Evolutionary conservation across 2,113 vertebrate genomes (phyloP).

Genomic region (Apteryx mantelli): DNA sequence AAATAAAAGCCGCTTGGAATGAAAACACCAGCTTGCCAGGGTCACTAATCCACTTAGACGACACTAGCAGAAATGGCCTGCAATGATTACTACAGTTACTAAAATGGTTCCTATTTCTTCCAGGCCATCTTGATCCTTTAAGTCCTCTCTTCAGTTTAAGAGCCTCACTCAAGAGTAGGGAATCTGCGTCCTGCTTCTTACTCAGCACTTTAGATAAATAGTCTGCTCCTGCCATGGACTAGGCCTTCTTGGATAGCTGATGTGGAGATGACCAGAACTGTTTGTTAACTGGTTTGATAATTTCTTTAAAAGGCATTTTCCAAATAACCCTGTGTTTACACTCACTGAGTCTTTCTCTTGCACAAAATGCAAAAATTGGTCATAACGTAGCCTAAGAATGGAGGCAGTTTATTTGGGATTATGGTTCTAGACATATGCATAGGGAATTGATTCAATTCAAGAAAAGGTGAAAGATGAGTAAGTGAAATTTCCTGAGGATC

Average conservation of each 20-base stretch:
- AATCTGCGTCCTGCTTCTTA: neutral
- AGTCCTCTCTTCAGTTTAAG: neutral
- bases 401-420: neutral
- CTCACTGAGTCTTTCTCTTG: neutral
- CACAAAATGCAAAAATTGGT: neutral
- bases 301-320: neutral
- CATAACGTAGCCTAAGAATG: neutral
- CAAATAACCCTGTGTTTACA: fast-evolving
- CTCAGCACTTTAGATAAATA: neutral
- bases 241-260: neutral
- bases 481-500: neutral
- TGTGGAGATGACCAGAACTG: neutral
- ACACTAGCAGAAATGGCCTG: neutral
- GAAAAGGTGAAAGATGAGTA: neutral
- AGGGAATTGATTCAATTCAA: neutral
- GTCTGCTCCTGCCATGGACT: neutral
- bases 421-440: neutral
- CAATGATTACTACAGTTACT: neutral
- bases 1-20: neutral
- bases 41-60: neutral
- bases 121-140: neutral
- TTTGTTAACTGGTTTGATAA: neutral
- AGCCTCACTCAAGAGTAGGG: neutral
- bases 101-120: neutral
- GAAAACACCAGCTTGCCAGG: neutral